phyloP scores from a whole-genome alignment of 2,113 vertebrate species.

The Copsychus sechellarum region DNA sequence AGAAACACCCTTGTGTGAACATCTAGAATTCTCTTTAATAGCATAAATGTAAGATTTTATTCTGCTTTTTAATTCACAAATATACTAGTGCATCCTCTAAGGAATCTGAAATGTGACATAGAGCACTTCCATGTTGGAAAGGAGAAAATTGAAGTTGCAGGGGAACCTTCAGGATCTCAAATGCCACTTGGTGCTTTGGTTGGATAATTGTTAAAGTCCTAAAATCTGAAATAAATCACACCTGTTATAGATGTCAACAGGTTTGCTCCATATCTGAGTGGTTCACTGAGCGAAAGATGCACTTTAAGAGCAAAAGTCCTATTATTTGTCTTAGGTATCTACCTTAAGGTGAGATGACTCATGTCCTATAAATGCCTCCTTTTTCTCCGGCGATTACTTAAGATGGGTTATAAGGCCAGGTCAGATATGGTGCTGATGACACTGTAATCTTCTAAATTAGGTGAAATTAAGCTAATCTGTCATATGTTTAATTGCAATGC shows the following conservation, averaged over 20 bases:
- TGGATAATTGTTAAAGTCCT: neutral
- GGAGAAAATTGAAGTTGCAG: neutral
- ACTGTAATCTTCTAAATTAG: neutral
- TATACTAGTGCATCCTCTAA: neutral
- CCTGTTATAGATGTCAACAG: neutral
- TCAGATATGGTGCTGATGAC: neutral
- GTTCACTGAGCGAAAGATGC: neutral
- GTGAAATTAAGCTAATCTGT: neutral
- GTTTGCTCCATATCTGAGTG: neutral
- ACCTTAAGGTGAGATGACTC: neutral
- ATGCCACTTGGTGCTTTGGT: neutral
- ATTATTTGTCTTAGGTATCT: neutral
- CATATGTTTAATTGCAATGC: neutral
- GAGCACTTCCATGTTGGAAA: neutral
- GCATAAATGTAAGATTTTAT: neutral
- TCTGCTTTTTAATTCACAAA: neutral
- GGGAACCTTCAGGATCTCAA: neutral
- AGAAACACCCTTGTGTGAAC: neutral
- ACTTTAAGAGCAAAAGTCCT: neutral
- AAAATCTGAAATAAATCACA: neutral
- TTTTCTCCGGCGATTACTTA: neutral
- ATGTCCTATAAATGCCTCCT: neutral
- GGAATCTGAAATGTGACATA: neutral
- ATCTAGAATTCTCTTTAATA: neutral
- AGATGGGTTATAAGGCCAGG: neutral